Conservation (phyloP, 2,797 vertebrate species). For the Xyrichtys novacula region DNA sequence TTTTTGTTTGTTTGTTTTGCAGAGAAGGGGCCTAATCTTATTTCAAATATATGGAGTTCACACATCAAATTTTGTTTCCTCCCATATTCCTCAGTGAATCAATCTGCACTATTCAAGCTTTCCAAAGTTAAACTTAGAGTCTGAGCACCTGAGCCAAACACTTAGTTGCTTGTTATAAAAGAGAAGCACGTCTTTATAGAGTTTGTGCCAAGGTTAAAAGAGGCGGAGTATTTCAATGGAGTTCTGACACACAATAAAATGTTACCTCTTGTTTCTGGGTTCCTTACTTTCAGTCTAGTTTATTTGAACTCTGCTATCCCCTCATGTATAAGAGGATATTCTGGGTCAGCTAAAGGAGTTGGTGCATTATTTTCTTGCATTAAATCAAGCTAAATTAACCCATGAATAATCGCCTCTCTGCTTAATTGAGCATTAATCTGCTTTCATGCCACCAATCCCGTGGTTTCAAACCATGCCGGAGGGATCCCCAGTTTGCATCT, state of each 20-base stretch:
- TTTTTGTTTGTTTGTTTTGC: no score
- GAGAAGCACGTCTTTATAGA: not conserved
- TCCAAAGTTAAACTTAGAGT: not conserved
- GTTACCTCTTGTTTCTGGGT: conserved; percentile 6
- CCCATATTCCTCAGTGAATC: not conserved
- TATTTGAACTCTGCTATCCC: conserved; percentile 29
- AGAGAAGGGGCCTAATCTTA: no score
- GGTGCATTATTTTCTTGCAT: conserved; percentile 68
- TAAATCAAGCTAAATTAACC: conserved; percentile 69
- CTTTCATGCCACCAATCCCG: conserved; percentile 74
- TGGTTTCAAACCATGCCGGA: conserved; percentile 65
- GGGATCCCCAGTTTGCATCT: conserved; percentile 70
- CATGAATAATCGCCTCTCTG: conserved; percentile 75
- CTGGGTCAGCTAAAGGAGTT: conserved; percentile 67
- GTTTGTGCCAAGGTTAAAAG: conserved; percentile 3
- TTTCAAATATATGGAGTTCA: no score
- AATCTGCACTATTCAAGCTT: not conserved
- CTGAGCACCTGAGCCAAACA: not conserved
- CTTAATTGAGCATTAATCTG: conserved; percentile 78
- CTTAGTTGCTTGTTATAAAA: conserved; percentile 1
- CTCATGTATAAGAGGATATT: conserved; percentile 46
- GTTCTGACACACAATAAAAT: conserved; percentile 1
- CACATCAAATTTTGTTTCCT: no score
- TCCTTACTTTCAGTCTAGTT: conserved; percentile 39
- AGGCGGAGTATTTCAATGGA: not conserved